Evolutionary conservation across 2,888 invertebrate genomes (phyloP), one percentile per base, ranked within the genome.

Genomic region (Megastigmus dorsalis): DNA sequence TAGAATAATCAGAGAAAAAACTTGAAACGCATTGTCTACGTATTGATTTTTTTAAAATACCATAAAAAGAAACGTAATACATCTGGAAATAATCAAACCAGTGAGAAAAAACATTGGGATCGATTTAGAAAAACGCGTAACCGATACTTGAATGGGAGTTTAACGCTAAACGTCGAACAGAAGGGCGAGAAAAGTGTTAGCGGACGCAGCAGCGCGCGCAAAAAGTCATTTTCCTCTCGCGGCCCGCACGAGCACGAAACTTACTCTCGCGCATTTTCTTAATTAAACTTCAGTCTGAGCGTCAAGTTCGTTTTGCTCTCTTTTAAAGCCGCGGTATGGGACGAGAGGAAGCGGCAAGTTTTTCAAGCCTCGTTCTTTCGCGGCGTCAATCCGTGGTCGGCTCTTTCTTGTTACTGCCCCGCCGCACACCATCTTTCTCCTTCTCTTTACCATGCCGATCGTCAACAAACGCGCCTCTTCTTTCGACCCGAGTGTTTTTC

Each of bases 201-300:
- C 30, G 15, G 15, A n/a, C n/a, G 26, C 33, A 36, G 18, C 13
- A 52, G 26, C 6, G n/a, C 9, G n/a, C 3, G 28, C n/a, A 66
- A 55, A 54, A 66, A 54, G 54, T 15, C 13, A n/a, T 65, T 38
- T 52, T 10, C n/a, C 10, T 20, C 20, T 54, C 23, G n/a, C n/a
- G n/a, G n/a, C 30, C 15, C 20, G 23, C 9, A 3, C 52, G 30
- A 20, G 5, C 18, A 33, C 7, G n/a, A 63, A 63, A 63, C 36
- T 48, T 15, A 45, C 57, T 59, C 57, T 59, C 28, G 15, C n/a
- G 50, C 60, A 60, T 73, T 60, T 67, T 60, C 60, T 67, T 73
- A 73, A 73, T 73, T 54, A 67, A 73, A 73, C 43, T 73, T 73
- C 43, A 60, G 54, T 23, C 38, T 45, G 13, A 3, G 28, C 13